A percentile compares a stretch with the other conserved stretches of the same genome.
Evolutionary conservation across 2,113 vertebrate genomes (phyloP).

Genomic region (Cryptotis parvus): DNA sequence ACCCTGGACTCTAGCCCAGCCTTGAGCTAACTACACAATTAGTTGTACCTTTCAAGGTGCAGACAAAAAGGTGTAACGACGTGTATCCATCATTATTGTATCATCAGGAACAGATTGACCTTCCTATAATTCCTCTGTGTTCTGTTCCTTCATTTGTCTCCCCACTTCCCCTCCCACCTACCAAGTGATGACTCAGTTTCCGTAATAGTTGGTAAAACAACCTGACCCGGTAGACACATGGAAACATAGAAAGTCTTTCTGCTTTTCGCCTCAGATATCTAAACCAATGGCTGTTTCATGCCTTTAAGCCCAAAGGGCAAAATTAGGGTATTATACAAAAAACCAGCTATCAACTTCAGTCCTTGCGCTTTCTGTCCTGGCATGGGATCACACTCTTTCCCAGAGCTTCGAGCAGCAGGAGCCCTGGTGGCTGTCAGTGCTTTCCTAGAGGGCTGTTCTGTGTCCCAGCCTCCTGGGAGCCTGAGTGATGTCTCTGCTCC

Average conservation of each 20-base stretch:
- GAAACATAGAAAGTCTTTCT: background rate
- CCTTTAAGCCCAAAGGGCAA: background rate
- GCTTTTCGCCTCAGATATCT: background rate
- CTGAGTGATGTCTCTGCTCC: background rate
- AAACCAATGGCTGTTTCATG: background rate
- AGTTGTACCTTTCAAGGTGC: background rate
- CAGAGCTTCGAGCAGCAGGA: background rate
- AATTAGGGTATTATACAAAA: background rate
- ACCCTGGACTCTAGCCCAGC: background rate
- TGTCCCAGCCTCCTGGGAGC: background rate
- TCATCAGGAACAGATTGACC: background rate
- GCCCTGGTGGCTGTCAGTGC: background rate
- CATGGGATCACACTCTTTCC: background rate
- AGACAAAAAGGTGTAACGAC: background rate
- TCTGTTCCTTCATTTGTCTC: background rate
- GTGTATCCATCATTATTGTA: background rate
- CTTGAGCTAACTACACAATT: background rate
- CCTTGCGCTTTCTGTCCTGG: accelerated
- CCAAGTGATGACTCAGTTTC: background rate
- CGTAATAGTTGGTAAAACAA: background rate
- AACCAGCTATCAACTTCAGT: background rate
- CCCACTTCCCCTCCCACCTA: background rate
- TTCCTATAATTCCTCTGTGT: background rate
- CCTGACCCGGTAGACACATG: background rate
- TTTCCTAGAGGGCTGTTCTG: background rate